Base-by-base conservation (phyloP, 2,113 vertebrate species). In the Phylloscopus trochilus region DNA sequence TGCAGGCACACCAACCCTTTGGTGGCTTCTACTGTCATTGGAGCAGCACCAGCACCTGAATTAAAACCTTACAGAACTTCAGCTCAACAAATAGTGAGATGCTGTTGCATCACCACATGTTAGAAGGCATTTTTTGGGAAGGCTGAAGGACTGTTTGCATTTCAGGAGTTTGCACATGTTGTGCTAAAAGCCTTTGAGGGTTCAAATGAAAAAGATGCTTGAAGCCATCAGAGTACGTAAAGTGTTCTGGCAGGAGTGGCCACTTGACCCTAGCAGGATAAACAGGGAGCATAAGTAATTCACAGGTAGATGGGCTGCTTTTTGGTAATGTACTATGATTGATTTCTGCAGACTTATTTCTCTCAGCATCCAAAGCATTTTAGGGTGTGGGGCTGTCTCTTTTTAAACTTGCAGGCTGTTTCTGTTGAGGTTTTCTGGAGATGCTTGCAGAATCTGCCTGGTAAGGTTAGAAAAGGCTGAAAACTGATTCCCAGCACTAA, bases 161-260 rank as follows among this genome's bases (percentile, higher is more conserved):
- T 92, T 94, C 94, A 95, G 85, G 80, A 69, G 87, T 52, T 83
- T 55, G 60, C 59, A 87, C 44, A 79, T 18, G 35, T 70, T 88
- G 63, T 77, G 39, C 56, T 78, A 69, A 85, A 26, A 84, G 69
- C 14, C n/a, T 51, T 35, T 33, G 28, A 35, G 22, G 30, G 33
- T 39, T 70, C 44, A 79, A 7, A 26, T 6, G 53, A 66, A 83
- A 89, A 79, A 13, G 43, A 68, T 35, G 26, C 82, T 79, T 70
- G 35, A 94, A 91, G 31, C 31, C 12, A 24, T 22, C 22, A 44
- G 51, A 62, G 55, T 49, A 15, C 4, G 8, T 31, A 8, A 87
- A 13, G 11, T 27, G 26, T 21, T 90, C 87, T 83, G 60, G 33
- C 79, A 88, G 31, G 55, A 89, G 55, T 41, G 23, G 44, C n/a